Evolutionary conservation across 2,113 vertebrate species (phyloP).

Genomic region (Kobus ellipsiprymnus): DNA sequence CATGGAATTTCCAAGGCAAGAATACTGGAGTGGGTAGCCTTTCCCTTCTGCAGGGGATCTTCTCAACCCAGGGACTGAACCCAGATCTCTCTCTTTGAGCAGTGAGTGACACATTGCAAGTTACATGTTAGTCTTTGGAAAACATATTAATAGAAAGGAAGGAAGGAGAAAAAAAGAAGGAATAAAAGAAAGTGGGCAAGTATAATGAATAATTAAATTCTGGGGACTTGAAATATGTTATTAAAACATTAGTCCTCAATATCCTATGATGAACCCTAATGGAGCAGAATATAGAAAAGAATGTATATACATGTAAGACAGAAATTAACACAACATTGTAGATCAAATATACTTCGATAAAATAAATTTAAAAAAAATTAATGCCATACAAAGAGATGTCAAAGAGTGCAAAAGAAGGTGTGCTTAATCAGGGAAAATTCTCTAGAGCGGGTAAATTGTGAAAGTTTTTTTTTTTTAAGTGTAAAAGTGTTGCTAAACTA

Average conservation of each 20-base stretch:
- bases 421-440: not conserved
- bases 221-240: not conserved
- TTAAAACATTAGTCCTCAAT: not conserved
- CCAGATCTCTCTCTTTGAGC: not conserved
- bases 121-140: not conserved
- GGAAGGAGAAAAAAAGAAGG: too few relatives aligned
- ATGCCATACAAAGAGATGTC: not conserved
- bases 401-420: not conserved
- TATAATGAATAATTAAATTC: not conserved
- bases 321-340: not conserved
- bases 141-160: not conserved
- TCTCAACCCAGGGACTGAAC: not conserved
- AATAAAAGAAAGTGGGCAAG: not conserved
- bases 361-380: not conserved
- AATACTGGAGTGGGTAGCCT: not conserved
- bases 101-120: not conserved
- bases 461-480: not conserved
- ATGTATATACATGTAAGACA: not conserved
- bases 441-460: not conserved
- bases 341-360: not conserved
- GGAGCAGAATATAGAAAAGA: not conserved
- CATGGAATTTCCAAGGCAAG: not conserved
- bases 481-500: not conserved
- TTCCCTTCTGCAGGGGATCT: not conserved
- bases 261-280: not conserved